Percentiles rank a stretch among this genome's conserved stretches.
phyloP scores from a whole-genome alignment of 2,797 vertebrate genomes.

The Pseudochromis fuscus region DNA sequence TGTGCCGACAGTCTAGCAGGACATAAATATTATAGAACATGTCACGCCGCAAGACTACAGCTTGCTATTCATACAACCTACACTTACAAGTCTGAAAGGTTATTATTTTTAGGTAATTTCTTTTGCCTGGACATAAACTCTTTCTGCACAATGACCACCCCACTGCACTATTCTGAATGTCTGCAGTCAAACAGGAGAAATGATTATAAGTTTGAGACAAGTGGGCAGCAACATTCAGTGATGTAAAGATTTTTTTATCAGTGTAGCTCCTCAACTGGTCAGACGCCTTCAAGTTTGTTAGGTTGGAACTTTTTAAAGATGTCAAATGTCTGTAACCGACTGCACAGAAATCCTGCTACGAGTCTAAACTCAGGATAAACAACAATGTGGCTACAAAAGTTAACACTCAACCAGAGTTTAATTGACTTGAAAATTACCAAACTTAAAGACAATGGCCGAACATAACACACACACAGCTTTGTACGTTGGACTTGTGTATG shows the following conservation, averaged over 20 bases:
- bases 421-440: no score
- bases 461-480: not conserved
- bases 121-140: slow-evolving; percentile 11
- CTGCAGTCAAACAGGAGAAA: not conserved
- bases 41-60: slow-evolving; percentile 13
- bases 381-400: no score
- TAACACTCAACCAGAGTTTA: no score
- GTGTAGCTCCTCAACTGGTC: no score
- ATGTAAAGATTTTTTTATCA: not conserved
- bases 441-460: not conserved
- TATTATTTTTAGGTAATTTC: not conserved
- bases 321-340: no score
- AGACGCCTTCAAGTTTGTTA: not conserved
- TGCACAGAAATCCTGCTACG: no score
- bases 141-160: no score
- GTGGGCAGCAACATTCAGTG: not conserved
- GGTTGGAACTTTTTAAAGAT: no score
- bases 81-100: slow-evolving; percentile 1
- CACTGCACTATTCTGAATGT: no score
- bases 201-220: not conserved
- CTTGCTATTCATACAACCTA: slow-evolving; percentile 11
- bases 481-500: not conserved
- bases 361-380: no score
- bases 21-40: slow-evolving; percentile 51
- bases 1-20: slow-evolving; percentile 32